Evolutionary conservation across 2,113 vertebrate genomes (phyloP), one percentile per base, ranked within the genome.

Genomic region (Alouatta palliata): DNA sequence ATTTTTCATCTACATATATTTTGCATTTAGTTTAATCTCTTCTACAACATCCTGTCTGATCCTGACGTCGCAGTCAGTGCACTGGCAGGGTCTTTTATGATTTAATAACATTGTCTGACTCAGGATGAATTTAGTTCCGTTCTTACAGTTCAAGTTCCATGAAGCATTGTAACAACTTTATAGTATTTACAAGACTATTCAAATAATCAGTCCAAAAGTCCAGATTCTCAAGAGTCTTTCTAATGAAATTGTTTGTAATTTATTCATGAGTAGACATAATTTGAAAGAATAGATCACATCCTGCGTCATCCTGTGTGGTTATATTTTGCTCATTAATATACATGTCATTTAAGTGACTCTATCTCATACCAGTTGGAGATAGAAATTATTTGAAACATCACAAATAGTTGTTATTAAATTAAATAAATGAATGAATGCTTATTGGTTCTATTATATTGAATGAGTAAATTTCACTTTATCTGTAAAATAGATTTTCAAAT

Each of bases 231-330:
- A 85, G 95, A 95, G 23, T 35, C 37, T 56, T 94, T 94, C 61
- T 96, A 94, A 96, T 97, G 21, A 97, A 97, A 91, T 75, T 94
- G 40, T 80, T 96, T 95, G 10, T 82, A 85, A 93, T 96, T 95
- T 97, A 95, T 85, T 96, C 45, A 88, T 71, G 75, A 95, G 81
- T 52, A 96, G 92, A 54, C 87, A 91, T 71, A 70, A 90, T 97
- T 97, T 92, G 75, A 81, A 93, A 71, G 16, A 88, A 87, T 77
- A 96, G 92, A 95, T 93, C 52, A 84, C 66, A 97, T 81, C 25
- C 71, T 97, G 7, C 14, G 17, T 90, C n/a, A 92, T 90, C 27
- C 45, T 82, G 19, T 5, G 3, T 56, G 90, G 4, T 90, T 35
- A 43, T 32, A n/a, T 92, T 93, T 95, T 83, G 16, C 32, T 37